phyloP scores from a whole-genome alignment of 2,888 invertebrate genomes.

The Ophonus ardosiacus region DNA sequence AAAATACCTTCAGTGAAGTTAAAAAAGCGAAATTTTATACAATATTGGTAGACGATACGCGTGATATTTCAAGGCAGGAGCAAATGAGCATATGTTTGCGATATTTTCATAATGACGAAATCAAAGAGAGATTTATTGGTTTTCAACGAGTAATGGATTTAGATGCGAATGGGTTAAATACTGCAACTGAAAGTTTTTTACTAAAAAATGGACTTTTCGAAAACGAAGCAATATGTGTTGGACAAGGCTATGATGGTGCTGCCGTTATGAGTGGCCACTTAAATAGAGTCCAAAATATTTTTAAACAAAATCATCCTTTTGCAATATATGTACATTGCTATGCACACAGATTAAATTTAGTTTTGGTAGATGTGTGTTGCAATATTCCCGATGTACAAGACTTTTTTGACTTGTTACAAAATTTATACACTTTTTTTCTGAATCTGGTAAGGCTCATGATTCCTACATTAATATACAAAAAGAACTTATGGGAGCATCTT shows the following conservation, averaged over 20 bases:
- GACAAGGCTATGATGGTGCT: background rate
- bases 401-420: constrained; percentile 4
- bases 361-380: background rate
- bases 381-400: background rate
- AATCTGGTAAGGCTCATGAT: background rate
- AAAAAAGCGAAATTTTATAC: background rate
- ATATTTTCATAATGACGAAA: background rate
- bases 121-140: background rate
- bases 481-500: background rate
- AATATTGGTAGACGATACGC: constrained; percentile 2
- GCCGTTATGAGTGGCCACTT: background rate
- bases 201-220: background rate
- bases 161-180: background rate
- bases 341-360: constrained; percentile 7
- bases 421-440: background rate
- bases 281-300: background rate
- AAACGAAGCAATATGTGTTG: background rate
- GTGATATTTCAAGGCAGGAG: background rate
- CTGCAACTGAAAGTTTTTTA: background rate
- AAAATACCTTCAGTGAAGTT: background rate
- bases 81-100: background rate
- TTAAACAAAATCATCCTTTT: constrained; percentile 2
- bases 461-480: background rate
- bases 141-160: background rate
- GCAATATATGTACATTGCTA: constrained; percentile 1